Evolutionary conservation across 2,888 invertebrate genomes (phyloP).

Genomic region (Mystacides longicornis): DNA sequence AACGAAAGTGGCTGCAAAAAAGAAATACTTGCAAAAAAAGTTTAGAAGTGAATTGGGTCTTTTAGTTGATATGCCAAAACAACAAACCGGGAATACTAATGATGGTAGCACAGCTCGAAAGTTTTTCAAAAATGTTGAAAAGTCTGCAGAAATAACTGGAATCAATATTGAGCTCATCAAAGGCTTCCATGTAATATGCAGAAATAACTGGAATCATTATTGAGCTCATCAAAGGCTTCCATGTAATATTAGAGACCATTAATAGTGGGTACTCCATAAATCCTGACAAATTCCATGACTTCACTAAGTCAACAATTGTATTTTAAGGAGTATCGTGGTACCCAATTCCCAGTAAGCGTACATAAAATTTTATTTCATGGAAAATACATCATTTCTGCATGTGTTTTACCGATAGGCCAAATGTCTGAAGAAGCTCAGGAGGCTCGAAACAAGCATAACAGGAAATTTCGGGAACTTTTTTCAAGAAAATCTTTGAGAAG

Average conservation of each 20-base stretch:
- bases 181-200: not conserved
- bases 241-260: not conserved
- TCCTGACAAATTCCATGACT: not conserved
- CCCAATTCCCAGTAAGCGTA: not conserved
- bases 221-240: not conserved
- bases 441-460: not conserved
- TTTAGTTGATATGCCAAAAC: not conserved
- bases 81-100: not conserved
- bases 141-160: not conserved
- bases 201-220: not conserved
- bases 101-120: not conserved
- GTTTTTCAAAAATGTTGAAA: not conserved
- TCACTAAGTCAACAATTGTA: not conserved
- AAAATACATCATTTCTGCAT: not conserved
- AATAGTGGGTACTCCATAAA: not conserved
- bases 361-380: not conserved
- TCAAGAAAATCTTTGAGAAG: not conserved
- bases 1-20: not conserved
- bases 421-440: not conserved
- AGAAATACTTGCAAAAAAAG: not conserved
- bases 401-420: not conserved
- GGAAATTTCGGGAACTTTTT: not conserved
- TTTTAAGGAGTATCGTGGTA: not conserved
- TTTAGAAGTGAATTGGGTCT: not conserved
- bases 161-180: not conserved